phyloP scores from a whole-genome alignment of 2,888 invertebrate species.

The Ectropis crepuscularia region DNA sequence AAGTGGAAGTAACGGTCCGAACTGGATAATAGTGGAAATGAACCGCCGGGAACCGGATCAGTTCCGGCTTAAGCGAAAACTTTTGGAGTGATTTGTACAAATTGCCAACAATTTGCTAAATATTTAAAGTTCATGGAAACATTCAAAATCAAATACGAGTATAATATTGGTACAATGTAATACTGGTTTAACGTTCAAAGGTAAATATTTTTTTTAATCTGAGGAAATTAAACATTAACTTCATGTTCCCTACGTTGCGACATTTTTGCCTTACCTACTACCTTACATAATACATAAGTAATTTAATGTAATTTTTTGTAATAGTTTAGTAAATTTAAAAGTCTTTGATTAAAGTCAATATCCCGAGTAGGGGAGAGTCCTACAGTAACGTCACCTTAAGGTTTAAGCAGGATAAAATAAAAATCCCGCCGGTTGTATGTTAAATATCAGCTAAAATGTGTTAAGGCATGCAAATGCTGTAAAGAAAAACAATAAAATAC shows the following conservation, averaged over 20 bases:
- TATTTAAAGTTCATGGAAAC: not conserved
- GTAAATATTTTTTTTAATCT: not conserved
- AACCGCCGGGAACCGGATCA: constrained; percentile 30
- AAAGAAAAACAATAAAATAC: no score
- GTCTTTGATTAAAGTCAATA: no score
- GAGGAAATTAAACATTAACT: constrained; percentile 14
- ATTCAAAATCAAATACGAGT: not conserved
- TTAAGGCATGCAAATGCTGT: no score
- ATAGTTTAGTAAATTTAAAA: no score
- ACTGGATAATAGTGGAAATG: constrained; percentile 34
- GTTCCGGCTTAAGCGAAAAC: constrained; percentile 29
- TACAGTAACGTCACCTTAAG: no score
- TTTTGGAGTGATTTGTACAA: constrained; percentile 4
- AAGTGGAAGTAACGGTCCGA: constrained; percentile 38
- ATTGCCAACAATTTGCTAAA: not conserved
- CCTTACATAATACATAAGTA: no score
- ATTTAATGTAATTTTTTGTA: no score
- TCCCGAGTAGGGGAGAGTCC: no score
- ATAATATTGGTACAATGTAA: not conserved
- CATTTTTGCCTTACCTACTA: not conserved
- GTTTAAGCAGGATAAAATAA: no score
- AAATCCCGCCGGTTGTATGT: no score
- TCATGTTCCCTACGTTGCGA: constrained; percentile 3
- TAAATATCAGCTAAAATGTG: no score
- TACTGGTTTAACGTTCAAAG: no score